A percentile compares a stretch with the other conserved stretches of the same genome.
phyloP scores from a whole-genome alignment of 2,888 invertebrate species.

The Pseudococcus viburni region DNA sequence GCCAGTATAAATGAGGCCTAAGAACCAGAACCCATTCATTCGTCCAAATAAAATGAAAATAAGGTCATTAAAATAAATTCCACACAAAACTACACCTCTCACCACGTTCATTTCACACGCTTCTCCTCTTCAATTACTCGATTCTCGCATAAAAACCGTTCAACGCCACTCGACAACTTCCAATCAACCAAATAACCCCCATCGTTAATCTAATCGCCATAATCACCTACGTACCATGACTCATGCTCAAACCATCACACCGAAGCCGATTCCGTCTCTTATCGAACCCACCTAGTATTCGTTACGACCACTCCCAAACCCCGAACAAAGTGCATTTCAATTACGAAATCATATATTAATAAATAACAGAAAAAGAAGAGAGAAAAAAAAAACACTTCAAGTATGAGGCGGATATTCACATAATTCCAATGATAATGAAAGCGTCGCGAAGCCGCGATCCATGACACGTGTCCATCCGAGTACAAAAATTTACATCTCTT shows the following conservation, averaged over 20 bases:
- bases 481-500: slow-evolving; percentile 26
- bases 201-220: neutral
- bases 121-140: too few relatives aligned
- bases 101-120: too few relatives aligned
- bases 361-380: slow-evolving; percentile 30
- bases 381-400: slow-evolving; percentile 8
- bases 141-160: too few relatives aligned
- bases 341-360: slow-evolving; percentile 28
- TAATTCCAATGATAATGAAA: slow-evolving; percentile 31
- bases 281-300: neutral
- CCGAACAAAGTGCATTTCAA: neutral
- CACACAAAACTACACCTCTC: too few relatives aligned
- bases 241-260: neutral
- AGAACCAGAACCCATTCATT: too few relatives aligned
- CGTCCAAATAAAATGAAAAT: too few relatives aligned
- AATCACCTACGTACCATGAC: neutral
- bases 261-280: neutral
- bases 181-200: neutral
- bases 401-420: neutral
- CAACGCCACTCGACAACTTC: neutral
- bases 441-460: neutral
- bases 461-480: slow-evolving; percentile 34
- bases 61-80: too few relatives aligned
- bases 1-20: too few relatives aligned
- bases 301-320: neutral